Conservation (phyloP, 2,888 invertebrate species). For the Gibbula magus region DNA sequence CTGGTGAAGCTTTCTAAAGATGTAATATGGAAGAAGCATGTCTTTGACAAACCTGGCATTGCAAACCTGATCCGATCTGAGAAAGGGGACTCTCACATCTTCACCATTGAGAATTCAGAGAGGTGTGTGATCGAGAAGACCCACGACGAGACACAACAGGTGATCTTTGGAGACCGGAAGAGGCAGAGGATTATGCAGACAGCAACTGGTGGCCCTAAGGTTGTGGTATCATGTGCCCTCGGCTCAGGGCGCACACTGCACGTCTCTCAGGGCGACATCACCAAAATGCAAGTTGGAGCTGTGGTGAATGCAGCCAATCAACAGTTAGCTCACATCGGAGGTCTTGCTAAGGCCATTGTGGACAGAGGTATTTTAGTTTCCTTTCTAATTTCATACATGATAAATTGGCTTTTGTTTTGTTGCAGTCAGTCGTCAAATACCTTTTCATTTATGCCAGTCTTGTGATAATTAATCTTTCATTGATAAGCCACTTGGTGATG, state of each 20-base stretch:
- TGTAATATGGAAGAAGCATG: not conserved
- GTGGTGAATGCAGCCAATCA: slow-evolving; percentile 28
- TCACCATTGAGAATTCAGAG: not conserved
- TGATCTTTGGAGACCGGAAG: not conserved
- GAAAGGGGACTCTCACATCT: not conserved
- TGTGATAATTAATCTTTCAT: too few relatives aligned
- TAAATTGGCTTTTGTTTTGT: too few relatives aligned
- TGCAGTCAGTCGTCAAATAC: too few relatives aligned
- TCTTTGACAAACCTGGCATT: slow-evolving; percentile 5
- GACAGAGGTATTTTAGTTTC: not conserved
- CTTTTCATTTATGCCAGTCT: too few relatives aligned
- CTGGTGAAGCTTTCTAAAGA: not conserved
- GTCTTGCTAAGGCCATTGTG: slow-evolving; percentile 19
- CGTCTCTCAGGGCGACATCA: slow-evolving; percentile 15
- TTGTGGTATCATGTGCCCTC: not conserved
- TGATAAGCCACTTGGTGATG: too few relatives aligned
- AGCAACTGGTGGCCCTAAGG: not conserved
- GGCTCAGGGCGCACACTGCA: not conserved
- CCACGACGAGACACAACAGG: not conserved
- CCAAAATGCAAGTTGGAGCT: slow-evolving; percentile 6
- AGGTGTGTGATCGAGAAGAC: not conserved
- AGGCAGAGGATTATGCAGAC: not conserved
- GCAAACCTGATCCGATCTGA: slow-evolving; percentile 4
- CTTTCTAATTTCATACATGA: too few relatives aligned
- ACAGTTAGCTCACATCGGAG: slow-evolving; percentile 6